Conservation (phyloP, 2,797 vertebrate genomes). For the Phrynocephalus vlangalii region DNA sequence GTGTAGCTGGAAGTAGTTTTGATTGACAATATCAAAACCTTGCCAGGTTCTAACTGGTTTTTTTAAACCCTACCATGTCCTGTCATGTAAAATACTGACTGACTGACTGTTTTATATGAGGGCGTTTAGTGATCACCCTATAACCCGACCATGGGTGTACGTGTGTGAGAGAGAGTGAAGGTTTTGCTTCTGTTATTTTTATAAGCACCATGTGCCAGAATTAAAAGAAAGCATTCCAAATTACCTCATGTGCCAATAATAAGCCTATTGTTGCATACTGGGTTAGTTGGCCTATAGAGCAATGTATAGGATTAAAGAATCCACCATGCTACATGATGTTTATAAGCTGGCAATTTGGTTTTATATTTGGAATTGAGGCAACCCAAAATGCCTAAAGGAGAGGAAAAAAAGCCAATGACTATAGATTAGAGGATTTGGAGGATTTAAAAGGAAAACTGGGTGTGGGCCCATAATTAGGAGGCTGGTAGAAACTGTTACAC, state of each 20-base stretch:
- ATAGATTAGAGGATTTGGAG: neutral
- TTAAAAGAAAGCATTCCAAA: neutral
- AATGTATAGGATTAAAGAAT: too few relatives aligned
- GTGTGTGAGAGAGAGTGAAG: neutral
- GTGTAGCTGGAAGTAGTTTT: neutral
- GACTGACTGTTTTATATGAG: neutral
- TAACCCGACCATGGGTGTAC: neutral
- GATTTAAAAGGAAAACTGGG: neutral
- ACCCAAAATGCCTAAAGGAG: neutral
- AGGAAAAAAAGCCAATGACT: neutral
- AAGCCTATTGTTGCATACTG: neutral
- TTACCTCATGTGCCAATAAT: neutral
- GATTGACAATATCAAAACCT: neutral
- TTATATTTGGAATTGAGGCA: neutral
- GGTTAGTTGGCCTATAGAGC: too few relatives aligned
- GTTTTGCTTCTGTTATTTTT: neutral
- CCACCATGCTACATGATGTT: neutral
- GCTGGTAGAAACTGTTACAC: neutral
- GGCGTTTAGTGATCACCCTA: neutral
- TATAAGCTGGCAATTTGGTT: neutral
- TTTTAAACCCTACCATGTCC: neutral
- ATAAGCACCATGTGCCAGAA: neutral
- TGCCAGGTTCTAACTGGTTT: neutral
- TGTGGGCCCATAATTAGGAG: neutral
- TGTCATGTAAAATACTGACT: neutral